Conservation (phyloP, 2,113 vertebrate species). For the Etia nguti region DNA sequence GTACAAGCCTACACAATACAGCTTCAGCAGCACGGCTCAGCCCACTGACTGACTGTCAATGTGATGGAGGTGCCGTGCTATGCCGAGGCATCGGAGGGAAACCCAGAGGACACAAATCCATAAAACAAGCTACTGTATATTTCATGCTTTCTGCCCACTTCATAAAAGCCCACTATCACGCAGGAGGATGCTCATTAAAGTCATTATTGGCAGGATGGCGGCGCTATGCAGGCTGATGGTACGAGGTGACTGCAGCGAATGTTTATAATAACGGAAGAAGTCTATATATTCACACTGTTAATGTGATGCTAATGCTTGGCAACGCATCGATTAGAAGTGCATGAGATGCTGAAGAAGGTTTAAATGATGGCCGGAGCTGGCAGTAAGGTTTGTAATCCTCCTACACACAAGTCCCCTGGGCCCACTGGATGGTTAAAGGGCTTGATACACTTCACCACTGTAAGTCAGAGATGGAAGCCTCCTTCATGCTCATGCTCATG, state of each 20-base stretch:
- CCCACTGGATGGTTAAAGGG: conserved; percentile 19
- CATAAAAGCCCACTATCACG: conserved; percentile 14
- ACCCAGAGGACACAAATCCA: conserved; percentile 40
- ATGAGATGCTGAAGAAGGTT: conserved; percentile 32
- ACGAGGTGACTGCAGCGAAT: not conserved
- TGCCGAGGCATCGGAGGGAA: not conserved
- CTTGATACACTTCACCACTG: conserved; percentile 34
- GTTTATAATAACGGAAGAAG: not conserved
- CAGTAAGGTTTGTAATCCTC: conserved; percentile 28
- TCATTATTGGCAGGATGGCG: conserved; percentile 9
- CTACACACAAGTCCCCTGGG: conserved; percentile 26
- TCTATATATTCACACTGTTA: conserved; percentile 9
- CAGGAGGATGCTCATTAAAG: conserved; percentile 42
- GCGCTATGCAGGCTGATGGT: not conserved
- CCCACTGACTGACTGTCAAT: conserved; percentile 31
- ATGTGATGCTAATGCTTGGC: conserved; percentile 17
- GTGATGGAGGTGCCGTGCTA: conserved; percentile 37
- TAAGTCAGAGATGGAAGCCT: conserved; percentile 1
- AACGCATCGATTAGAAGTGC: conserved; percentile 25
- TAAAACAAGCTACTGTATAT: conserved; percentile 26
- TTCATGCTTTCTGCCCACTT: conserved; percentile 36
- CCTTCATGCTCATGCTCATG: not conserved
- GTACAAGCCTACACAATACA: conserved; percentile 25
- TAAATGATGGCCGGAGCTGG: conserved; percentile 34
- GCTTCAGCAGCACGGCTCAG: not conserved